Base-by-base conservation (phyloP, 2,888 invertebrate genomes). In the Dimorphilus gyrociliatus region DNA sequence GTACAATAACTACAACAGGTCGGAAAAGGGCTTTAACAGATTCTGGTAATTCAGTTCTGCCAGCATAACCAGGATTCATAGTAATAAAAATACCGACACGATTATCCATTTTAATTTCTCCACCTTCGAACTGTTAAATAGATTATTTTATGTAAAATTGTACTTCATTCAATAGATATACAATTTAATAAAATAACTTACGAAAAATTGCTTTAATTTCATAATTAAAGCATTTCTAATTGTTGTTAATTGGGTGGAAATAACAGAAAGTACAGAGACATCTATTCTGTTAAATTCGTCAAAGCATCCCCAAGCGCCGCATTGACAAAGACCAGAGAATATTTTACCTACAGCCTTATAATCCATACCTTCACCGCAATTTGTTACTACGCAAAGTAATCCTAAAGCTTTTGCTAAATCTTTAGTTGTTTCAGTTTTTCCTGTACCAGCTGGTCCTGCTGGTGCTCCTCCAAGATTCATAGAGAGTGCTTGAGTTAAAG, bases 291-390 rank as follows among this genome's bases (percentile, higher is more conserved):
- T 86, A 65, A 88, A 88, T 63, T 86, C 85, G 46, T 88, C 86
- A 53, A 88, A 88, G 57, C 86, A 88, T 2, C 86, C 88, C 88
- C 88, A 88, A 2, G 85, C 84, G 0, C 88, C 88, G 54, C 80
- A 81, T 55, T 81, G 80, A 32, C 76, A 76, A 29, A 82, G 64
- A 1, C 81, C 63, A 74, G 61, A 60, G 42, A 58, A 56, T 36
- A 63, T 62, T 44, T 63, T 63, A 10, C 63, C 63, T 28, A 81
- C 74, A 2, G 85, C 81, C 42, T 78, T 72, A 14, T 44, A 42
- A 65, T 85, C 84, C 82, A 85, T 84, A 13, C 82, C 82, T 62
- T 86, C 85, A 0, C 85, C 85, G 52, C 88, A 88, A 63, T 88
- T 65, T 0, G 85, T 86, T 2, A 64, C 64, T 2, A 64, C 58